Percentiles rank a stretch among this genome's conserved stretches.
These are phyloP conservation scores for Colossoma macropomum DNA, from an alignment of 2,113 vertebrate genomes.

Conservation along the genomic window DNA sequence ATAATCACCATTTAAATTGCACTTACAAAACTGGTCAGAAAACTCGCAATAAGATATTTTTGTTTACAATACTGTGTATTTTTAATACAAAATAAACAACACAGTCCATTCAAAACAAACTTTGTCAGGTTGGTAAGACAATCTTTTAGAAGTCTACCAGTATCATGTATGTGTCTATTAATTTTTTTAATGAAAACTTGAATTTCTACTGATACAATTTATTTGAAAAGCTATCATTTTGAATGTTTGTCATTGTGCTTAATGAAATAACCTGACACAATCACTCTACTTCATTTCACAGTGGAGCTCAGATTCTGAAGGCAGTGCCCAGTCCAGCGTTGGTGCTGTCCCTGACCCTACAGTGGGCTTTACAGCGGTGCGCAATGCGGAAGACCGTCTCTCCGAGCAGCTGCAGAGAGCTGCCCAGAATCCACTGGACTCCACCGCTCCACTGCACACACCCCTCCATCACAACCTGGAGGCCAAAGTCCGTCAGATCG, in stretches of 20 bases:
- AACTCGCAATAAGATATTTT: too few species aligned
- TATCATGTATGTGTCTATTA: too few species aligned
- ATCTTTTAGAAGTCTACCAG: too few species aligned
- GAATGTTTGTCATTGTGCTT: not conserved
- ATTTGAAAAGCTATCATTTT: too few species aligned
- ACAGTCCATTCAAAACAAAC: too few species aligned
- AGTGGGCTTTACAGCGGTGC: constrained; percentile 19
- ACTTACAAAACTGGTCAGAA: too few species aligned
- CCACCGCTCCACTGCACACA: constrained; percentile 7
- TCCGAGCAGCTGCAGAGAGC: constrained; percentile 42
- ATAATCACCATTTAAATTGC: too few species aligned
- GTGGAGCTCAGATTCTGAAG: constrained; percentile 73
- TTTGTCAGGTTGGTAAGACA: too few species aligned
- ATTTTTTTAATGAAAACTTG: too few species aligned
- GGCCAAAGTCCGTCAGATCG: constrained; percentile 58
- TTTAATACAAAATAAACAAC: too few species aligned
- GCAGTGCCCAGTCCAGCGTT: constrained; percentile 64
- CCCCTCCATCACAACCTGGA: constrained; percentile 36
- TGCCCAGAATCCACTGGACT: not conserved
- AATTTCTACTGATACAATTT: too few species aligned
- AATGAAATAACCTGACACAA: not conserved
- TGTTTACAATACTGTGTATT: too few species aligned
- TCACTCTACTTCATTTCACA: constrained; percentile 55
- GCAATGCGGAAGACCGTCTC: constrained; percentile 28
- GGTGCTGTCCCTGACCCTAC: constrained; percentile 4